Conservation (phyloP, 2,888 invertebrate species). For the Dorcus hopei region DNA sequence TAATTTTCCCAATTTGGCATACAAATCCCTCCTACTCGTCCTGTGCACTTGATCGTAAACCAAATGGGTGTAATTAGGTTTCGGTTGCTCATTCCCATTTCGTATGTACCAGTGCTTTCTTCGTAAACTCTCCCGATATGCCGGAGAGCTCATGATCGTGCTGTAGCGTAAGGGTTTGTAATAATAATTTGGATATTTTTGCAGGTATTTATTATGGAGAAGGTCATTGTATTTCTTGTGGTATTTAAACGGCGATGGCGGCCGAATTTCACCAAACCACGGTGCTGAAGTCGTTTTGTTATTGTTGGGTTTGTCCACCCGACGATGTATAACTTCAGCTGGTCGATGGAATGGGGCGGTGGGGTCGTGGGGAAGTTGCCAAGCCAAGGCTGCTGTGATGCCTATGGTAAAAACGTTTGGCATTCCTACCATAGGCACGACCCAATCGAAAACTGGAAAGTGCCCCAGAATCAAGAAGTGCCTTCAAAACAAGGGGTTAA, state of each 20-base stretch:
- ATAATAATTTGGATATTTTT: neutral
- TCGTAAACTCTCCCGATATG: conserved; percentile 4
- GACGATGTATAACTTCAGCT: conserved; percentile 5
- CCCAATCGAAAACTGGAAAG: conserved; percentile 59
- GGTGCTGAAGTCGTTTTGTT: too few species aligned
- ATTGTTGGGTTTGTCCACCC: conserved; percentile 4
- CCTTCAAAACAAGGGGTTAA: too few species aligned
- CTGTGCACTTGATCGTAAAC: conserved; percentile 55
- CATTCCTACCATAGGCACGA: conserved; percentile 54
- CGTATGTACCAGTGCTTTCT: conserved; percentile 2
- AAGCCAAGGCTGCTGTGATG: conserved; percentile 72
- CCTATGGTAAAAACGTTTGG: conserved; percentile 65
- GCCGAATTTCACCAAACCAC: too few species aligned
- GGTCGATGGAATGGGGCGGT: conserved; percentile 4
- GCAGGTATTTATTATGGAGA: too few species aligned
- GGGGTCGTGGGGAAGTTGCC: conserved; percentile 64
- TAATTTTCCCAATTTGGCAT: conserved; percentile 59
- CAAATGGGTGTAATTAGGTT: conserved; percentile 14
- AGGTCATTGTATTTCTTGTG: too few species aligned
- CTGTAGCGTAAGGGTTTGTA: conserved; percentile 7
- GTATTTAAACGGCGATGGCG: too few species aligned
- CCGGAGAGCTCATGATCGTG: neutral
- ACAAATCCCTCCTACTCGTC: conserved; percentile 58
- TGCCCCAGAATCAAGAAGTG: neutral
- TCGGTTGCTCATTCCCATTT: neutral